Evolutionary conservation across 2,797 vertebrate species (phyloP).

Genomic region (Rhinatrema bivittatum): DNA sequence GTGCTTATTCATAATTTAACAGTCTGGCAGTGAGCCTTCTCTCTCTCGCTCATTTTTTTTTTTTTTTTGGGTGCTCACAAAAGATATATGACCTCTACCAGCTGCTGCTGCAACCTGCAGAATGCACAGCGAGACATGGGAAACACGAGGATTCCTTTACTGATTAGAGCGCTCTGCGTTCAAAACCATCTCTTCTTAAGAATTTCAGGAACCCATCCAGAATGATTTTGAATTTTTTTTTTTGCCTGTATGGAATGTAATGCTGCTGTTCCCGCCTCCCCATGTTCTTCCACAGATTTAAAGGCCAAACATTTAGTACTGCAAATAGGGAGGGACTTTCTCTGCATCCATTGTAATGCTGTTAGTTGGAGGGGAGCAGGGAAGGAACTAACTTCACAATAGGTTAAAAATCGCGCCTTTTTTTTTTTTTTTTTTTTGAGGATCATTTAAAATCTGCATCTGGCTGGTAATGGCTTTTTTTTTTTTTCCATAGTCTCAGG

Average conservation of each 20-base stretch:
- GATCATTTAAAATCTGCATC: conserved; percentile 18
- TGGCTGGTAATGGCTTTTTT: conserved; percentile 14
- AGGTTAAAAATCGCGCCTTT: too few relatives aligned
- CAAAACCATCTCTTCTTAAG: conserved; percentile 59
- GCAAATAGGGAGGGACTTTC: too few relatives aligned
- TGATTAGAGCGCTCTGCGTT: conserved; percentile 73
- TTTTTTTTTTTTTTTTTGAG: too few relatives aligned
- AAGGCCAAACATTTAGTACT: too few relatives aligned
- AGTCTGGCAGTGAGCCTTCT: conserved; percentile 71
- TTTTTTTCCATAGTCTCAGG: too few relatives aligned
- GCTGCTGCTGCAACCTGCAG: conserved; percentile 74
- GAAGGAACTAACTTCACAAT: too few relatives aligned
- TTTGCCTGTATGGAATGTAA: conserved; percentile 42
- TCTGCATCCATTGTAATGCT: too few relatives aligned
- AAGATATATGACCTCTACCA: conserved; percentile 78
- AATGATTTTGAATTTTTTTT: conserved; percentile 48
- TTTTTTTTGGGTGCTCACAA: conserved; percentile 75
- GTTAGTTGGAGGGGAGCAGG: too few relatives aligned
- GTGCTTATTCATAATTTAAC: conserved; percentile 82
- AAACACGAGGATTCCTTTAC: conserved; percentile 67
- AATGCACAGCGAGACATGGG: conserved; percentile 71
- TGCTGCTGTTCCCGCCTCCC: conserved; percentile 32
- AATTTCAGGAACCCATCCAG: conserved; percentile 60
- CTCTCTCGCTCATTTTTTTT: too few relatives aligned
- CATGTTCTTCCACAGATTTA: too few relatives aligned